Evolutionary conservation across 2,888 invertebrate species (phyloP).

Genomic region (Oligia fasciuncula): DNA sequence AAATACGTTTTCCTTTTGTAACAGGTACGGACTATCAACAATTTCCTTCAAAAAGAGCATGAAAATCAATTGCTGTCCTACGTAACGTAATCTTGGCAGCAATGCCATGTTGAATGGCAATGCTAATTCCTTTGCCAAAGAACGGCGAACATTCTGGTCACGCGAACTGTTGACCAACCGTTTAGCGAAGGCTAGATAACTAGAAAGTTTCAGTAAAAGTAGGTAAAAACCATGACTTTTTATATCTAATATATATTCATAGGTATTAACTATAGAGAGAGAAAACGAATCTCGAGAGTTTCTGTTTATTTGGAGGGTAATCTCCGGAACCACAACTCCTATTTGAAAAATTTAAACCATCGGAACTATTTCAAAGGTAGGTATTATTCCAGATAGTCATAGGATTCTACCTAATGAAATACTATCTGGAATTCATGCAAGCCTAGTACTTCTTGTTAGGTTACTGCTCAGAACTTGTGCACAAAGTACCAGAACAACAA

Average conservation of each 20-base stretch:
- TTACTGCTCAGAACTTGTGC: too few species aligned
- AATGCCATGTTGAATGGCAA: conserved; percentile 42
- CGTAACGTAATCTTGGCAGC: conserved; percentile 40
- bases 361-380: too few species aligned
- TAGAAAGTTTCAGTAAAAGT: conserved; percentile 5
- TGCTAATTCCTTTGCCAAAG: conserved; percentile 50
- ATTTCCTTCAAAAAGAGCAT: conserved; percentile 15
- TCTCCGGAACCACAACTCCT: background rate
- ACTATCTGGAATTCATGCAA: too few species aligned
- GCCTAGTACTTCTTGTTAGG: too few species aligned
- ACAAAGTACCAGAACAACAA: too few species aligned
- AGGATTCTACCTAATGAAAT: too few species aligned
- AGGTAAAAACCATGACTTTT: too few species aligned
- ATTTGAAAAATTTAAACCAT: background rate
- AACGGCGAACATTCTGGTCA: conserved; percentile 41
- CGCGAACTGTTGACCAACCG: conserved; percentile 38
- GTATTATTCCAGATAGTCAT: too few species aligned
- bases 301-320: background rate
- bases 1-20: background rate
- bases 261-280: too few species aligned
- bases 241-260: too few species aligned
- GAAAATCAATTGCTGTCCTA: conserved; percentile 42
- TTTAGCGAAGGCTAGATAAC: conserved; percentile 19
- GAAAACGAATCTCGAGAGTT: background rate
- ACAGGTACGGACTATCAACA: background rate